Base-by-base conservation (phyloP, 2,113 vertebrate species). In the Oncorhynchus clarkii region DNA sequence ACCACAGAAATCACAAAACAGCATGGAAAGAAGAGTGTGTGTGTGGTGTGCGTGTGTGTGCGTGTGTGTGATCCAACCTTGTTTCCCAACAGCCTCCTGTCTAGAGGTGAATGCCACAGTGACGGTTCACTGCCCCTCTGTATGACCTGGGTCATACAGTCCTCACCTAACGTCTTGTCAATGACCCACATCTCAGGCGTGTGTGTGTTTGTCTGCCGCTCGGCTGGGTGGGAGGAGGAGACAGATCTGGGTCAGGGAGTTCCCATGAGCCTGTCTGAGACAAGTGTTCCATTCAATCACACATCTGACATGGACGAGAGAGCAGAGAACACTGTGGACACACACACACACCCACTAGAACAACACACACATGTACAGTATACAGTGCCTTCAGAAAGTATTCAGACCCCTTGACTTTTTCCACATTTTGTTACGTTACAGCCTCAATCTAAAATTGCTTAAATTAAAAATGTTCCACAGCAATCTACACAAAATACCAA, bases 91-190 rank as follows among this genome's bases (percentile, higher is more conserved):
- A 1, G 14, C 51, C 3, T 54, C 51, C 51, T 18, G 16, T 54
- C 51, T 18, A 4, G 51, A 54, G 51, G 14, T 0, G 51, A 13
- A 13, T 54, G 51, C 51, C 39, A 77, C 76, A 76, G 87, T 74
- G 83, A 88, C 88, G 88, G 88, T 90, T 90, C 87, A 88, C 76
- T 84, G 86, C 87, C 77, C 90, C 89, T 88, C 86, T 85, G 82
- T 87, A 86, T 92, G 88, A 90, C 86, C 89, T 89, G 86, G 80
- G 86, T 78, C 89, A 79, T 80, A 87, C 85, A 54, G 51, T 54
- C 89, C 85, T 89, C 86, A 89, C 88, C 89, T 88, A 88, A 90
- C 87, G 81, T 90, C 87, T 87, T 86, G 89, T 90, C 89, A 91
- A 78, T 87, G 82, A 88, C 87, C 89, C 86, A 88, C 87, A 90